Percentiles rank a stretch among this genome's conserved stretches.
Evolutionary conservation across 2,797 vertebrate genomes (phyloP).

Genomic region (Sebastes glaucus): DNA sequence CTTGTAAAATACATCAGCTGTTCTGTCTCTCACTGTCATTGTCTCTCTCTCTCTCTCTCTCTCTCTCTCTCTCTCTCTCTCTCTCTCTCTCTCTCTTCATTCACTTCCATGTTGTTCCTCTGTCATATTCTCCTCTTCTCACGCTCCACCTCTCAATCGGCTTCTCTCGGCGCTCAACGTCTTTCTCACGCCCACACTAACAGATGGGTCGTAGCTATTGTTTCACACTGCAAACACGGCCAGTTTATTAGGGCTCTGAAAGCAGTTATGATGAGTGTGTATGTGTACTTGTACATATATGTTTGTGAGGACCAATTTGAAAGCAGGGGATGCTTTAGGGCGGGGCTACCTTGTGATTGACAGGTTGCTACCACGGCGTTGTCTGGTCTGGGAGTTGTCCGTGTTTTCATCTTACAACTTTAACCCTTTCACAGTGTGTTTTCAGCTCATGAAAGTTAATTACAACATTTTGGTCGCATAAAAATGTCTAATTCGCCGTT

Average conservation of each 20-base stretch:
- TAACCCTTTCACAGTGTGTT: too few species aligned
- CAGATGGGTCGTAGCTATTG: constrained; percentile 54
- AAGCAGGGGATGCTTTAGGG: too few species aligned
- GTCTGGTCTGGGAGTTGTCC: too few species aligned
- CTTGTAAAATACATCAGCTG: constrained; percentile 19
- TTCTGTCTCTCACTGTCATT: background rate
- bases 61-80: background rate
- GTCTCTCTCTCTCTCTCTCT: background rate
- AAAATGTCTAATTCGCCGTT: too few species aligned
- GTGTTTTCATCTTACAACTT: too few species aligned
- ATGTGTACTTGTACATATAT: background rate
- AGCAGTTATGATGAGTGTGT: constrained; percentile 1
- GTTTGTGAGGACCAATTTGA: background rate
- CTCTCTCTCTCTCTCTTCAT: constrained; percentile 10
- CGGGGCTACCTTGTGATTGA: too few species aligned
- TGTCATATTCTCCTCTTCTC: constrained; percentile 3
- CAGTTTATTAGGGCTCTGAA: constrained; percentile 27
- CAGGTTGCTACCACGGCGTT: too few species aligned
- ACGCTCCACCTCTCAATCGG: background rate
- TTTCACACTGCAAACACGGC: constrained; percentile 36
- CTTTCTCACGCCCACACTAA: constrained; percentile 51
- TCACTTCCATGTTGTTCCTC: constrained; percentile 3
- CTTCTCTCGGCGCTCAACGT: constrained; percentile 4
- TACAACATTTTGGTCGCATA: too few species aligned
- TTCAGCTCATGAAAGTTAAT: too few species aligned